These are phyloP conservation scores for Panthera uncia DNA, from an alignment of 2,113 vertebrate species.

Conservation along the genomic window DNA sequence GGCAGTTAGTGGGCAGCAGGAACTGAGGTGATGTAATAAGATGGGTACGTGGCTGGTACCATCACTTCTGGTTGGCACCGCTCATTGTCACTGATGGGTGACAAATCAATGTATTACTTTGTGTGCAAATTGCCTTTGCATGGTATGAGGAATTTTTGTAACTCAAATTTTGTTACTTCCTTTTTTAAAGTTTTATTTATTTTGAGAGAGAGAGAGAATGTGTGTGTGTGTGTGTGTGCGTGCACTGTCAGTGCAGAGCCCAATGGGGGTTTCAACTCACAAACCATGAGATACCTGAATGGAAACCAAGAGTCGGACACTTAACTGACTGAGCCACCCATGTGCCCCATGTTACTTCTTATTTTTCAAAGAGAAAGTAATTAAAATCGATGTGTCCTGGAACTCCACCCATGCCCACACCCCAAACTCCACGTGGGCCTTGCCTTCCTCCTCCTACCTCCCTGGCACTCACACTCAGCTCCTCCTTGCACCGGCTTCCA, in stretches of 20 bases:
- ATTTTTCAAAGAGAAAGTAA: background rate
- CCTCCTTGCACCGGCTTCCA: background rate
- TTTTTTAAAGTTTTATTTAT: background rate
- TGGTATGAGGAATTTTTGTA: background rate
- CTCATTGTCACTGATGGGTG: background rate
- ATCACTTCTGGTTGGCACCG: background rate
- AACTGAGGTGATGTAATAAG: background rate
- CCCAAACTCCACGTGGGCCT: background rate
- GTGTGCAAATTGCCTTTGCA: background rate
- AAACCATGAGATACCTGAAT: too few relatives aligned
- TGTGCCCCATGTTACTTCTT: too few relatives aligned
- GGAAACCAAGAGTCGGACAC: too few relatives aligned
- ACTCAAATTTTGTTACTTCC: background rate
- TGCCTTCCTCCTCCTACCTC: background rate
- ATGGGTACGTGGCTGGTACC: rapidly evolving
- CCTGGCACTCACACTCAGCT: background rate
- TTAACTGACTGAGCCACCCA: too few relatives aligned
- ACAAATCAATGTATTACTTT: background rate
- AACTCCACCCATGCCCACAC: background rate
- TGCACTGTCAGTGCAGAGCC: too few relatives aligned
- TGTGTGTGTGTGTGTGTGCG: too few relatives aligned
- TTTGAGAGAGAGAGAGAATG: too few relatives aligned
- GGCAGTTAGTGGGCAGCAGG: background rate
- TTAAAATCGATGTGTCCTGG: background rate
- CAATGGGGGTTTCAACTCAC: too few relatives aligned